Evolutionary conservation across 2,888 invertebrate genomes (phyloP), one percentile per base, ranked within the genome.

Genomic region (Caenorhabditis sulstoni): DNA sequence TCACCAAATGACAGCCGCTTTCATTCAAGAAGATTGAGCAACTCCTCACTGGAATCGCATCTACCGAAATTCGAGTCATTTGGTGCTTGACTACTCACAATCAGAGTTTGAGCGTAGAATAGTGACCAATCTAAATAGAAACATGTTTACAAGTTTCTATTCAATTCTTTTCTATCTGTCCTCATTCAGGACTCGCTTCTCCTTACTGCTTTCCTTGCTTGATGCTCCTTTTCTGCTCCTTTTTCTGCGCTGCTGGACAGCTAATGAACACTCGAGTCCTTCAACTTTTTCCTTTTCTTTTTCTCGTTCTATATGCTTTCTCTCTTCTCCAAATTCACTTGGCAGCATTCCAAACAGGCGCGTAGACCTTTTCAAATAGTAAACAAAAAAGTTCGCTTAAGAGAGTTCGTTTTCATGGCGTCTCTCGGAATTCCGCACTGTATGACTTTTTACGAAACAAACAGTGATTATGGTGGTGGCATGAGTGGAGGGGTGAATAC

Each of bases 101-200:
- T 71, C 71, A 71, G 62, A 49, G 55, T 58, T 44, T 29, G 50
- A 73, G 55, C 62, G 18, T 2, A 14, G 41, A 41, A 41, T 41
- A 20, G 35, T 62, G 73, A 73, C 50, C 73, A 64, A 73, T 64
- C 73, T 73, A 73, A 73, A 73, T 64, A 73, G 73, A 73, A 73
- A 64, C 71, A 64, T 73, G 71, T 64, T 73, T 73, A 73, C 64
- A 73, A 58, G 64, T 64, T 64, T 73, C 73, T 73, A 73, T 73
- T 64, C 73, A 73, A 73, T 73, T 73, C 73, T 65, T 58, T 44
- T 73, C 64, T 73, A 73, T 73, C 73, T 64, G 64, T 64, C 64
- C 73, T 64, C 64, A 64, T 64, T 73, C 64, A 64, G 58, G 57
- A 64, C 73, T 22, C 44, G 73, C 61, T 49, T 62, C 62, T 71